Evolutionary conservation across 2,113 vertebrate species (phyloP).

Genomic region (mouse (Mus musculus)): DNA sequence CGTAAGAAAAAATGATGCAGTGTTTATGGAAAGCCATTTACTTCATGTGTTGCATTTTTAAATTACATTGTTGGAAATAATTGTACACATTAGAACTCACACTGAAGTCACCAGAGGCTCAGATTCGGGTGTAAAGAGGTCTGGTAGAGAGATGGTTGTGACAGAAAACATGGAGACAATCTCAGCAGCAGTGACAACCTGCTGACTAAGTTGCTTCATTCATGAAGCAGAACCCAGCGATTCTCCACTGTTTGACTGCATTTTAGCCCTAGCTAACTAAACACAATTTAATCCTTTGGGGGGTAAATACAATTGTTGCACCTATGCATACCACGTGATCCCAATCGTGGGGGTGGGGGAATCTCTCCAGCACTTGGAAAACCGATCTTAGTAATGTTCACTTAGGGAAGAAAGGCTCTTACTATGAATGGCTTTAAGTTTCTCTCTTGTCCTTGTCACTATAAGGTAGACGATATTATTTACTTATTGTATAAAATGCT

Average conservation of each 20-base stretch:
- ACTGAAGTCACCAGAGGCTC: not conserved
- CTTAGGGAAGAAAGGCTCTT: not conserved
- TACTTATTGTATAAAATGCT: not conserved
- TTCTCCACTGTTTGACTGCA: not conserved
- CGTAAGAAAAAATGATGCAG: not conserved
- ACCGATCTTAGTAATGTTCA: not conserved
- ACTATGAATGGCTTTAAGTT: not conserved
- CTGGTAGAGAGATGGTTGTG: not conserved
- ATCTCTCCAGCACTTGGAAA: not conserved
- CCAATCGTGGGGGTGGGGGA: not conserved
- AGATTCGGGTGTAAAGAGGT: not conserved
- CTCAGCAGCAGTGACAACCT: not conserved
- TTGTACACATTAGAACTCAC: not conserved
- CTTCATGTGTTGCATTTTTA: not conserved
- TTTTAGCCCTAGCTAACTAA: not conserved
- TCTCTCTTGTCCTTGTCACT: not conserved
- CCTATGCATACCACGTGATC: not conserved
- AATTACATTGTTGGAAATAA: not conserved
- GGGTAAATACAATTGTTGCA: not conserved
- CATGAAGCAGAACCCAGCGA: not conserved
- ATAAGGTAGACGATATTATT: not conserved
- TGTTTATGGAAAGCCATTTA: constrained; percentile 12
- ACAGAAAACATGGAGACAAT: not conserved
- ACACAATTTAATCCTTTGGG: not conserved
- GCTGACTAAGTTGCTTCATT: not conserved